A percentile compares a stretch with the other conserved stretches of the same genome.
Evolutionary conservation across 2,888 invertebrate genomes (phyloP).

Genomic region (Stictocephala bisonia): DNA sequence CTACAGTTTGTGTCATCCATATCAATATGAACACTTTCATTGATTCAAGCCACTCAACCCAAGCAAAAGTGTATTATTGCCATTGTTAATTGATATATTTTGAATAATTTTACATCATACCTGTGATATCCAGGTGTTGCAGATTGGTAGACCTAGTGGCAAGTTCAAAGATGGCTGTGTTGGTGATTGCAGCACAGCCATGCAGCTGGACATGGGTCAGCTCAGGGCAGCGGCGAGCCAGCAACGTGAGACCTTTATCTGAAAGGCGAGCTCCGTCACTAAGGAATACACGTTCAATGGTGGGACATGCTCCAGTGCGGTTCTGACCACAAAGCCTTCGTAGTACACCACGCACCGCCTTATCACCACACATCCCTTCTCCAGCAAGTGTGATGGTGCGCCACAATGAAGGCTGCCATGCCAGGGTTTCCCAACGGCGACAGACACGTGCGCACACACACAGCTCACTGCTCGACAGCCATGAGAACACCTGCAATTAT

Average conservation of each 20-base stretch:
- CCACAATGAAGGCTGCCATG: conserved; percentile 84
- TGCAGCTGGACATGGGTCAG: conserved; percentile 84
- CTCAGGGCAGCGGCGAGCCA: conserved; percentile 84
- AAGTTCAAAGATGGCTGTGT: conserved; percentile 81
- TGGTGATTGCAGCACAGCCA: conserved; percentile 79
- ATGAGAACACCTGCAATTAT: conserved; percentile 80
- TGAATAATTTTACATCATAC: no score
- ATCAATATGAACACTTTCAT: no score
- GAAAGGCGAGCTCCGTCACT: conserved; percentile 78
- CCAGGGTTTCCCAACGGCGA: conserved; percentile 78
- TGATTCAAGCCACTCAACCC: no score
- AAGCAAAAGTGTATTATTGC: not conserved
- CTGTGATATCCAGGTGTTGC: conserved; percentile 87
- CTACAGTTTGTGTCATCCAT: not conserved
- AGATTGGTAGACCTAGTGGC: conserved; percentile 83
- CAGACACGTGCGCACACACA: conserved; percentile 81
- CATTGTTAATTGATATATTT: no score
- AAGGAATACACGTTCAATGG: conserved; percentile 74
- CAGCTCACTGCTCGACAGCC: conserved; percentile 77
- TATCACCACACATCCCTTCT: conserved; percentile 72
- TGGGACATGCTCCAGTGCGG: conserved; percentile 75
- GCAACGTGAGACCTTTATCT: conserved; percentile 79
- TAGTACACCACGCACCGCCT: conserved; percentile 71
- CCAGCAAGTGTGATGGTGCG: conserved; percentile 74
- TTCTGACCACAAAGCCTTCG: conserved; percentile 74